Evolutionary conservation across 2,113 vertebrate genomes (phyloP).

Genomic region (Hemicordylus capensis): DNA sequence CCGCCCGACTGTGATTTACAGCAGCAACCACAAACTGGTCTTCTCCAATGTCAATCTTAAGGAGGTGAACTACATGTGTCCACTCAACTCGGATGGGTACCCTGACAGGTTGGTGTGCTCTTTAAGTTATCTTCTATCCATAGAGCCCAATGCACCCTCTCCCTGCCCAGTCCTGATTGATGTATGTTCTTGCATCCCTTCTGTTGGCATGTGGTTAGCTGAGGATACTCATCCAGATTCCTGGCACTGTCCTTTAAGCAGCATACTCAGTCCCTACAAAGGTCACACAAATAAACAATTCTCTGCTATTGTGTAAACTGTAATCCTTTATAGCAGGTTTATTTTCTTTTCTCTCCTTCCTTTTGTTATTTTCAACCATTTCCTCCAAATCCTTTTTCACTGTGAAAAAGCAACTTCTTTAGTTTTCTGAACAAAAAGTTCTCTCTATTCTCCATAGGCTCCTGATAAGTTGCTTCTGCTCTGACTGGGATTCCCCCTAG

Average conservation of each 20-base stretch:
- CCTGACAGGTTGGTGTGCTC: constrained; percentile 87
- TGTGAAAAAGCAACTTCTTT: background rate
- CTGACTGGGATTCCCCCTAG: too few species aligned
- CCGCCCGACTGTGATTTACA: constrained; percentile 98
- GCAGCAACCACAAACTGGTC: constrained; percentile 98
- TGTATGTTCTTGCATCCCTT: background rate
- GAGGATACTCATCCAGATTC: background rate
- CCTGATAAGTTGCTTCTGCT: background rate
- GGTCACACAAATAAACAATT: background rate
- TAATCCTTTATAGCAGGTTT: background rate
- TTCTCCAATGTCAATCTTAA: constrained; percentile 99
- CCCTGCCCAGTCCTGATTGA: background rate
- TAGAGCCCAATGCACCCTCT: background rate
- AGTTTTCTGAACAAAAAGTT: background rate
- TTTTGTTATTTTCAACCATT: background rate
- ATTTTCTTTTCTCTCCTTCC: background rate
- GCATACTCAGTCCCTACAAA: background rate
- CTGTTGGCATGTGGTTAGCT: background rate
- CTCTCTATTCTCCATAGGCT: background rate
- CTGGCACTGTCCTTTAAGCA: too few species aligned
- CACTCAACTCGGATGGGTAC: constrained; percentile 97
- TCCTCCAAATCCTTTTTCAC: background rate
- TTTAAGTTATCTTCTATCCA: background rate
- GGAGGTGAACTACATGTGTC: constrained; percentile 99
- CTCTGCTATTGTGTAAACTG: too few species aligned